A percentile compares a stretch with the other conserved stretches of the same genome.
Evolutionary conservation across 23 tunicate genomes (phyloP).

Genomic region (Trididemnum nubilum): DNA sequence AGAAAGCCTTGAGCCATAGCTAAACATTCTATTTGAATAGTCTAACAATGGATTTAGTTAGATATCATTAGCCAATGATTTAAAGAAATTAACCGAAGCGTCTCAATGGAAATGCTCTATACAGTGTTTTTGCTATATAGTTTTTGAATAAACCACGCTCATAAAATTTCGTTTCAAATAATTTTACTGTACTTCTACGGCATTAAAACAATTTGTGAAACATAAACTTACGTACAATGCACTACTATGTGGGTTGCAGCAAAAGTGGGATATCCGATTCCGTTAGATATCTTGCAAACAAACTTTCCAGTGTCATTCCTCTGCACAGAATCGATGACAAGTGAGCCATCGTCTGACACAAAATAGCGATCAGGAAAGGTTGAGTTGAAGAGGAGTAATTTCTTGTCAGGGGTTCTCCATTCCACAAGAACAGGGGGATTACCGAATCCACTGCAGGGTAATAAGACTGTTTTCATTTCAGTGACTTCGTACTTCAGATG

Average conservation of each 20-base stretch:
- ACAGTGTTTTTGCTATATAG: too few relatives aligned
- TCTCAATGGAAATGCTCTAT: too few relatives aligned
- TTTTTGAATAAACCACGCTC: too few relatives aligned
- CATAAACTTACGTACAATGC: constrained; percentile 47
- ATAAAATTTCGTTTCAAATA: too few relatives aligned
- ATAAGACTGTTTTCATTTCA: constrained; percentile 5
- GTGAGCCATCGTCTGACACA: constrained; percentile 16
- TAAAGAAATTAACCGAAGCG: too few relatives aligned
- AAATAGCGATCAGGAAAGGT: neutral
- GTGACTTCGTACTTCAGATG: neutral
- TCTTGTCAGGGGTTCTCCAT: constrained; percentile 34
- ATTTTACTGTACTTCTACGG: too few relatives aligned
- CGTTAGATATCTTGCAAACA: constrained; percentile 41
- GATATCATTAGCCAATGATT: too few relatives aligned
- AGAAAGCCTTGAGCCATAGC: too few relatives aligned
- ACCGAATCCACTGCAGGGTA: constrained; percentile 55
- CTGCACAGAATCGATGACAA: constrained; percentile 17
- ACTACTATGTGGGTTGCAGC: constrained; percentile 29
- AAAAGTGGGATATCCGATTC: constrained; percentile 21
- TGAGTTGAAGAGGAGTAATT: neutral
- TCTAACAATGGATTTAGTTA: too few relatives aligned
- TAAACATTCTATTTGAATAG: too few relatives aligned
- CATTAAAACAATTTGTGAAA: too few relatives aligned
- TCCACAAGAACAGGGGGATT: constrained; percentile 37
- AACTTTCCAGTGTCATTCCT: constrained; percentile 51